Base-by-base conservation (phyloP, 2,797 vertebrate species). In the Apogon hyalosoma region DNA sequence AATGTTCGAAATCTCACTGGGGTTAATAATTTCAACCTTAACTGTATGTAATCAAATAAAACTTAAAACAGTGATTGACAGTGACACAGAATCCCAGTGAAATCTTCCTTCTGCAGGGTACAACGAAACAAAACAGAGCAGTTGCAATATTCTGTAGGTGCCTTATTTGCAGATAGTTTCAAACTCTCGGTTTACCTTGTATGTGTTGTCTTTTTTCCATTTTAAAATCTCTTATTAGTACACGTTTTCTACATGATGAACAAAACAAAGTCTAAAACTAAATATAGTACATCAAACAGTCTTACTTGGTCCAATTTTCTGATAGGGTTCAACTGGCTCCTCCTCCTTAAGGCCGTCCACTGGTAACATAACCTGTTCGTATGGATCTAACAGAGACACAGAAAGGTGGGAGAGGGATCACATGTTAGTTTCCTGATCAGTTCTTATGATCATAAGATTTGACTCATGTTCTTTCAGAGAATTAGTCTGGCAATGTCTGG, bases 241-340 rank as follows among this genome's bases (percentile, higher is more conserved):
- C 33, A 36, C 9, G 9, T 36, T 36, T 36, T 36, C 33, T 9
- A 46, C 9, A 16, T 16, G 3, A 16, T 46, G 45, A 10, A 56
- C 38, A 38, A 39, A 60, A 47, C 1, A 42, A 11, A 55, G 14
- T 24, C 40, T 18, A 18, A 79, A 52, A 54, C 33, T 45, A 46
- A 71, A 19, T 24, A 28, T 53, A 70, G 59, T 52, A 46, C 47
- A 72, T 70, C 28, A 79, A 73, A 76, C 58, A 74, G 69, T 81
- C 96, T 94, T 97, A 99, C 98, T 99, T 95, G 98, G 97, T 93
- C 98, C 98, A 38, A 98, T 97, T 94, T 98, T 99, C 92, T 98
- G 96, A 92, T 96, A 98, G 0, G 96, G 95, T 67, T 99, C 98
- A 31, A 93, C 78, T 0, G 95, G 95, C 66, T 97, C 95, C 85